These are phyloP conservation scores for Argynnis bischoffii DNA, from an alignment of 2,888 invertebrate genomes.

Conservation along the genomic window DNA sequence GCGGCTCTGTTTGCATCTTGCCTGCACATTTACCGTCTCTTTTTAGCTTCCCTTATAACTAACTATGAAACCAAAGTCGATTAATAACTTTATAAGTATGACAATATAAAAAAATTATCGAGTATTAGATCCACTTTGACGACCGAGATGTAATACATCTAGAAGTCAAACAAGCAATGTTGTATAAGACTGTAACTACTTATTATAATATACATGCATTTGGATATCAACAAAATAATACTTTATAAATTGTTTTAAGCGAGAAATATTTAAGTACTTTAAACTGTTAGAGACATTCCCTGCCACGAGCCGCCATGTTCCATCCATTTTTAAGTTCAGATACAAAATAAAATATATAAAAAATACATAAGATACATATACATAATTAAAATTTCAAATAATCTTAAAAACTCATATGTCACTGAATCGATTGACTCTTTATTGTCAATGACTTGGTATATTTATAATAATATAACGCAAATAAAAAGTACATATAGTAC, in stretches of 20 bases:
- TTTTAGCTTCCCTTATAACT: too few relatives aligned
- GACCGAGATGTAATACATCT: too few relatives aligned
- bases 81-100: too few relatives aligned
- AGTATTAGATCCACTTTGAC: too few relatives aligned
- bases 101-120: too few relatives aligned
- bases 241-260: neutral
- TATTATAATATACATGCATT: too few relatives aligned
- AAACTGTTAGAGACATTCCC: neutral
- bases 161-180: too few relatives aligned
- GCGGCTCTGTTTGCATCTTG: neutral
- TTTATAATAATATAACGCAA: slow-evolving; percentile 1
- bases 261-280: slow-evolving; percentile 10
- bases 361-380: slow-evolving; percentile 1
- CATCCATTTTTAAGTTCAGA: neutral
- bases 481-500: slow-evolving; percentile 44
- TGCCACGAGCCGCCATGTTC: neutral
- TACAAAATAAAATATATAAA: too few relatives aligned
- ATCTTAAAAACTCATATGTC: slow-evolving; percentile 56
- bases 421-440: slow-evolving; percentile 57
- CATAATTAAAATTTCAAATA: slow-evolving; percentile 11
- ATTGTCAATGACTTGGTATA: slow-evolving; percentile 32
- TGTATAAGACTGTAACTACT: too few relatives aligned
- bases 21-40: too few relatives aligned
- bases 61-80: too few relatives aligned
- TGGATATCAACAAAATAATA: neutral